Percentiles rank a stretch among this genome's conserved stretches.
Evolutionary conservation across 2,888 invertebrate genomes (phyloP).

Genomic region (Dolichopus griseipennis): DNA sequence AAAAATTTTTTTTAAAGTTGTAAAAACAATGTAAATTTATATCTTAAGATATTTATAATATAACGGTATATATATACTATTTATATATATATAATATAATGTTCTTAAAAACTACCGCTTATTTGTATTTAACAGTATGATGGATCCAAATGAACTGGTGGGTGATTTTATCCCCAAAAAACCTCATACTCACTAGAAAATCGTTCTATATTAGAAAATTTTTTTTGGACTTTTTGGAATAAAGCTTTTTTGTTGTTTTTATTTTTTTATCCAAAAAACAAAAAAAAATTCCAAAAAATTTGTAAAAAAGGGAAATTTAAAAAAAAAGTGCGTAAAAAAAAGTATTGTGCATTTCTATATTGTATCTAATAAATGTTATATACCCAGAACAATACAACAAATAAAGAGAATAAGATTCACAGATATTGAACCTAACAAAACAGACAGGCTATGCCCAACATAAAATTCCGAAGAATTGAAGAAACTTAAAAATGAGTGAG

Average conservation of each 20-base stretch:
- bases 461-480: too few relatives aligned
- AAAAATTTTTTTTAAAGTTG: background rate
- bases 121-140: background rate
- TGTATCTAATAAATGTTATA: background rate
- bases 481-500: background rate
- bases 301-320: background rate
- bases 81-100: background rate
- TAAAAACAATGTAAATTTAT: too few relatives aligned
- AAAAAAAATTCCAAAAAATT: background rate
- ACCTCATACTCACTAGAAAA: background rate
- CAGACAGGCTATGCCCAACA: too few relatives aligned
- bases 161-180: background rate
- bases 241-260: too few relatives aligned
- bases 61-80: background rate
- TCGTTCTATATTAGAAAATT: background rate
- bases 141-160: constrained; percentile 4
- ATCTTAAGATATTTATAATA: background rate
- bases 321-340: background rate
- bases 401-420: background rate
- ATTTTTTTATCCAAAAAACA: too few relatives aligned
- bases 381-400: background rate
- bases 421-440: background rate
- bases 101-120: background rate
- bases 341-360: background rate
- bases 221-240: background rate